Evolutionary conservation across 2,113 vertebrate species (phyloP).

Genomic region (Panthera leo): DNA sequence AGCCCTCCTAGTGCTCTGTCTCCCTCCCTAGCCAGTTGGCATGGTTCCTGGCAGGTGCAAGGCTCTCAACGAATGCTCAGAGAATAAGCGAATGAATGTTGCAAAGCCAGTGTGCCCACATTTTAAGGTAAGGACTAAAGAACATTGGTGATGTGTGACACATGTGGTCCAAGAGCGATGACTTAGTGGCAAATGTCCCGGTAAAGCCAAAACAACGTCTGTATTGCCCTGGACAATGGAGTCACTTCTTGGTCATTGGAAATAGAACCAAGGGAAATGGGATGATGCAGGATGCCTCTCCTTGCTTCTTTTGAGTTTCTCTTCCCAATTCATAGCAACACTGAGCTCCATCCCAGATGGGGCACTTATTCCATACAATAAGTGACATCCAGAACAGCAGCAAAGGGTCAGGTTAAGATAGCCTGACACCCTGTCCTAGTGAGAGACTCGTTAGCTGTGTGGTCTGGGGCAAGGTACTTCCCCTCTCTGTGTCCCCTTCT

Average conservation of each 20-base stretch:
- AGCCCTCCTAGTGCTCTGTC: background rate
- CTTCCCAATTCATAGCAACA: background rate
- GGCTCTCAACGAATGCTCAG: background rate
- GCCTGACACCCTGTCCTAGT: too few relatives aligned
- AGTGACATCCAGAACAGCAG: rapidly evolving
- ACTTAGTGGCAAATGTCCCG: background rate
- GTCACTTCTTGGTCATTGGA: background rate
- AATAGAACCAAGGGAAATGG: background rate
- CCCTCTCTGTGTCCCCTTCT: background rate
- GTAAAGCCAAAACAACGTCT: background rate
- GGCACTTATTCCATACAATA: rapidly evolving
- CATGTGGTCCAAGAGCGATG: background rate
- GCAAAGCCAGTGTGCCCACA: background rate
- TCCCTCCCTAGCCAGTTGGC: rapidly evolving
- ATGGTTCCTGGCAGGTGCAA: background rate
- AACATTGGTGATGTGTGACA: rapidly evolving
- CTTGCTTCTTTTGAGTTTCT: rapidly evolving
- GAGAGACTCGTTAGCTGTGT: background rate
- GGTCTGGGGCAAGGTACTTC: background rate
- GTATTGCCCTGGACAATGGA: background rate
- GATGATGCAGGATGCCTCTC: background rate
- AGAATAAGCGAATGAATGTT: background rate
- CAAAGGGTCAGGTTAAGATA: too few relatives aligned
- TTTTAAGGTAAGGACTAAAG: background rate
- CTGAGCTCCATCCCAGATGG: rapidly evolving